Percentiles rank a stretch among this genome's conserved stretches.
These are phyloP conservation scores for Beris morrisii DNA, from an alignment of 2,888 invertebrate species.

Conservation along the genomic window DNA sequence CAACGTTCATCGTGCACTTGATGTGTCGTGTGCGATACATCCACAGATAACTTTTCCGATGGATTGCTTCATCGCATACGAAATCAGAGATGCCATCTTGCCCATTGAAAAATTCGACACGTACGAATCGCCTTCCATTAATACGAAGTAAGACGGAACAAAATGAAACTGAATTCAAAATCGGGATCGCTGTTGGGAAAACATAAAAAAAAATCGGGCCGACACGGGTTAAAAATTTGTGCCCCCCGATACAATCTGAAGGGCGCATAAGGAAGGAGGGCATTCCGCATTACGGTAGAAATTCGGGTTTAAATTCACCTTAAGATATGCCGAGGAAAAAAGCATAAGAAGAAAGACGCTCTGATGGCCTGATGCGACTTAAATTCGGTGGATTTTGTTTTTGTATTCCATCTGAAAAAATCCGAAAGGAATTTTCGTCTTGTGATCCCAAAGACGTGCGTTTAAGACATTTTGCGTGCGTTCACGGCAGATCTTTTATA, in stretches of 20 bases:
- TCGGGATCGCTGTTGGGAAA: no score
- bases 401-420: not conserved
- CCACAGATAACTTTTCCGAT: slow-evolving; percentile 20
- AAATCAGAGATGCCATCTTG: slow-evolving; percentile 27
- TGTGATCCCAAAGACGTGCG: not conserved
- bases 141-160: no score
- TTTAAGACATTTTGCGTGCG: no score
- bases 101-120: no score
- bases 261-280: not conserved
- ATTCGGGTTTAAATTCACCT: no score
- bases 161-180: no score
- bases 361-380: not conserved
- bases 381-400: not conserved
- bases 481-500: no score
- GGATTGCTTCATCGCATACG: slow-evolving; percentile 31
- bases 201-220: no score
- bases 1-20: no score
- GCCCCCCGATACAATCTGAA: no score
- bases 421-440: not conserved
- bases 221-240: no score
- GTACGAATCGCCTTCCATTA: no score
- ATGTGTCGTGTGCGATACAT: slow-evolving; percentile 25
- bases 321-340: not conserved
- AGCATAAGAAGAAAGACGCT: not conserved
- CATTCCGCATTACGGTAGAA: not conserved